Evolutionary conservation across 2,797 vertebrate species (phyloP).

Genomic region (Dicrostonyx torquatus): DNA sequence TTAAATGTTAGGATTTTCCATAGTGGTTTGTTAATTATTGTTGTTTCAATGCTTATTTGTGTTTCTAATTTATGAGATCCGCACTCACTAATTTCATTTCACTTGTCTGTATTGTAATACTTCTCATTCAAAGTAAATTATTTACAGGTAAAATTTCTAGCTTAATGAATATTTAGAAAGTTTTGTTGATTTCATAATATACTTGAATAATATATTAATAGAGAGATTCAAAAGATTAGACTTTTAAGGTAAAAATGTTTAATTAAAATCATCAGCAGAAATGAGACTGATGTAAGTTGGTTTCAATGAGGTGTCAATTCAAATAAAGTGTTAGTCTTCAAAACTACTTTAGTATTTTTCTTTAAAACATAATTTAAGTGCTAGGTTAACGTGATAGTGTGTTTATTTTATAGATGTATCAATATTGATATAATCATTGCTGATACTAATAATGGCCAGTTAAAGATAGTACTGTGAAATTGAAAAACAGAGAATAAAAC

Average conservation of each 20-base stretch:
- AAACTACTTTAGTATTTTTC: not conserved
- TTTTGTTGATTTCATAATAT: not conserved
- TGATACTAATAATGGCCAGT: not conserved
- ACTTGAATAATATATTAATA: not conserved
- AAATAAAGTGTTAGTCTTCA: not conserved
- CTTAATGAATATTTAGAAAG: not conserved
- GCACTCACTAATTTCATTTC: not conserved
- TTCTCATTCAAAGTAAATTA: not conserved
- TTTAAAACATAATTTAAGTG: not conserved
- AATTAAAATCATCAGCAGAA: not conserved
- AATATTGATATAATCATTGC: too few relatives aligned
- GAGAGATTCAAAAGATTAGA: not conserved
- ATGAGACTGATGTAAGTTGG: not conserved
- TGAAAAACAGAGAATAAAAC: not conserved
- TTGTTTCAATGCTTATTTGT: not conserved
- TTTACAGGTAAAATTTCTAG: not conserved
- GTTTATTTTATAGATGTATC: not conserved
- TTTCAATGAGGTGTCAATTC: not conserved
- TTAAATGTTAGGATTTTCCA: not conserved
- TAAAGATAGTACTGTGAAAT: not conserved
- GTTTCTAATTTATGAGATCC: not conserved
- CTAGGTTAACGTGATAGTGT: not conserved
- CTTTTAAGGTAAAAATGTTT: not conserved
- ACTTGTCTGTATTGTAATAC: too few relatives aligned
- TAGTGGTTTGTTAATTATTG: not conserved